Evolutionary conservation across 2,888 invertebrate genomes (phyloP).

Genomic region (Erynnis tages): DNA sequence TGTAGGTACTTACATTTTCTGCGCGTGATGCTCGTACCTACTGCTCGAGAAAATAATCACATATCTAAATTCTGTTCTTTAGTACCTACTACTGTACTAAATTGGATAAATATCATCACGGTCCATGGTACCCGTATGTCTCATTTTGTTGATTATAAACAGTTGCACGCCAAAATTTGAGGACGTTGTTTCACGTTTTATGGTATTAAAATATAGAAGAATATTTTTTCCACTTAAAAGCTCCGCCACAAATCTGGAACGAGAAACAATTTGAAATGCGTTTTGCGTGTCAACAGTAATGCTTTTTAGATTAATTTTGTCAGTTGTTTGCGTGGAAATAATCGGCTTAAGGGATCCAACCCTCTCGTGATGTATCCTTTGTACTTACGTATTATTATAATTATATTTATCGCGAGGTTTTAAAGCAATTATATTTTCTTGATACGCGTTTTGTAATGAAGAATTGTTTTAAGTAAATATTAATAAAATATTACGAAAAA

Average conservation of each 20-base stretch:
- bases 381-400: conserved; percentile 17
- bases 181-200: neutral
- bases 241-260: conserved; percentile 29
- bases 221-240: neutral
- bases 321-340: conserved; percentile 49
- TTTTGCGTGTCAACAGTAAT: conserved; percentile 54
- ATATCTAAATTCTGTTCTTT: no score
- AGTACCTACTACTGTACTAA: no score
- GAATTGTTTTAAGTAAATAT: neutral
- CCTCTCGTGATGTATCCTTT: conserved; percentile 38
- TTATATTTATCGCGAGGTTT: neutral
- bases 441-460: neutral
- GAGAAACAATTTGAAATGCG: conserved; percentile 38
- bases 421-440: neutral
- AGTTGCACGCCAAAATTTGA: no score
- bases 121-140: no score
- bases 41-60: no score
- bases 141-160: no score
- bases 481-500: neutral
- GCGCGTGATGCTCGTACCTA: no score
- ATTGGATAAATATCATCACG: no score
- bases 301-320: conserved; percentile 57
- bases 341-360: conserved; percentile 49
- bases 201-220: neutral
- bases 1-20: no score